phyloP scores from a whole-genome alignment of 2,797 vertebrate species.

The Xenentodon cancila region DNA sequence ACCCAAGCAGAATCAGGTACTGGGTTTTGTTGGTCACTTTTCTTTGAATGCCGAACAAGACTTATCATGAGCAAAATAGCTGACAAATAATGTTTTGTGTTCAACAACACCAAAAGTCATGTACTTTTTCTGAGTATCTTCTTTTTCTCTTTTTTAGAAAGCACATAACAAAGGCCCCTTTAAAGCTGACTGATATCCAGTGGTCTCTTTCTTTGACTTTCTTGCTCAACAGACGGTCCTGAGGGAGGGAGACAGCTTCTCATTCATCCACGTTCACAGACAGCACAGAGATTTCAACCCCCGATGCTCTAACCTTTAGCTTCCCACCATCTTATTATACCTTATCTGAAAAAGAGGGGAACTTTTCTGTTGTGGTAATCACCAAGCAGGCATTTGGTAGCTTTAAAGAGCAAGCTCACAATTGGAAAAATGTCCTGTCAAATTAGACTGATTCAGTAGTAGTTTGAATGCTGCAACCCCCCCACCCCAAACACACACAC shows the following conservation, averaged over 20 bases:
- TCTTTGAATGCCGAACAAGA: neutral
- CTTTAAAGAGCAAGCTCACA: slow-evolving; percentile 48
- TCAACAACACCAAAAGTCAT: slow-evolving; percentile 1
- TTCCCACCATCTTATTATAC: slow-evolving; percentile 35
- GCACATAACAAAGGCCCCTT: slow-evolving; percentile 39
- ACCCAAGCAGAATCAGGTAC: too few species aligned
- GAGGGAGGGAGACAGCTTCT: slow-evolving; percentile 22
- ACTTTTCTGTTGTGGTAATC: slow-evolving; percentile 37
- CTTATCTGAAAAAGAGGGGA: slow-evolving; percentile 15
- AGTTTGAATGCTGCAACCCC: too few species aligned
- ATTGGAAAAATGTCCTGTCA: slow-evolving; percentile 46
- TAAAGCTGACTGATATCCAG: slow-evolving; percentile 52
- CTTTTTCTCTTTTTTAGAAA: slow-evolving; percentile 20
- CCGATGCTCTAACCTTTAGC: slow-evolving; percentile 47
- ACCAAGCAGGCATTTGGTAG: slow-evolving; percentile 34
- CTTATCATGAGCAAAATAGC: neutral
- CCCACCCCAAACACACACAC: too few species aligned
- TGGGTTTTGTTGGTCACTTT: neutral
- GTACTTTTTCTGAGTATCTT: slow-evolving; percentile 16
- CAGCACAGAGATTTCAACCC: slow-evolving; percentile 36
- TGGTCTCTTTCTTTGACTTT: slow-evolving; percentile 27
- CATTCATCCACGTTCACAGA: slow-evolving; percentile 37
- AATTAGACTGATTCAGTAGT: slow-evolving; percentile 59
- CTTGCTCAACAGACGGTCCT: slow-evolving; percentile 22
- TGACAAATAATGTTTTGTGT: neutral